phyloP scores from a whole-genome alignment of 2,113 vertebrate species.

The Caloenas nicobarica region DNA sequence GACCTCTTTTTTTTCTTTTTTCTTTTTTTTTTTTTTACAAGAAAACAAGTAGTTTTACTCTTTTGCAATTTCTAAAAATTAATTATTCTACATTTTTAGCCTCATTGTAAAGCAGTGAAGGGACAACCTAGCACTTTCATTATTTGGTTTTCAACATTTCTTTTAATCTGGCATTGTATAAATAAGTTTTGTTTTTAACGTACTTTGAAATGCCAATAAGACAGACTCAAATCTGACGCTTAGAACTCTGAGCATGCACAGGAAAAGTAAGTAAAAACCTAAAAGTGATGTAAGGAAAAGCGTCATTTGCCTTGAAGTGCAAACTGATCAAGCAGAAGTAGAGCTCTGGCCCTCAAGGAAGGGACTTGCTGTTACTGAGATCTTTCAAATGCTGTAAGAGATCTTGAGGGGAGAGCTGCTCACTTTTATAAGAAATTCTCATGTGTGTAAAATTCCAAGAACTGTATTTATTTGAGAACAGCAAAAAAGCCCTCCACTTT shows the following conservation, averaged over 20 bases:
- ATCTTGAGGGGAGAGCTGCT: background rate
- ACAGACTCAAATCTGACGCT: background rate
- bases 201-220: background rate
- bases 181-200: background rate
- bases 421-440: background rate
- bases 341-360: background rate
- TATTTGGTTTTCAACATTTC: background rate
- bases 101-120: background rate
- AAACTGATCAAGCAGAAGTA: background rate
- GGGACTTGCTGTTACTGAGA: background rate
- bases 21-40: background rate
- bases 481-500: background rate
- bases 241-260: background rate
- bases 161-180: background rate
- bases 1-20: background rate
- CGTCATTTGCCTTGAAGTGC: background rate
- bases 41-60: background rate
- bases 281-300: background rate
- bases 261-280: background rate
- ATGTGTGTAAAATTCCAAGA: background rate
- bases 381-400: background rate
- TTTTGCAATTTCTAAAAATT: background rate
- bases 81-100: background rate
- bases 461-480: background rate
- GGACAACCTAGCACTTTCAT: background rate